A percentile compares a stretch with the other conserved stretches of the same genome.
These are phyloP conservation scores for Tachina fera DNA, from an alignment of 2,888 invertebrate species.

Conservation along the genomic window DNA sequence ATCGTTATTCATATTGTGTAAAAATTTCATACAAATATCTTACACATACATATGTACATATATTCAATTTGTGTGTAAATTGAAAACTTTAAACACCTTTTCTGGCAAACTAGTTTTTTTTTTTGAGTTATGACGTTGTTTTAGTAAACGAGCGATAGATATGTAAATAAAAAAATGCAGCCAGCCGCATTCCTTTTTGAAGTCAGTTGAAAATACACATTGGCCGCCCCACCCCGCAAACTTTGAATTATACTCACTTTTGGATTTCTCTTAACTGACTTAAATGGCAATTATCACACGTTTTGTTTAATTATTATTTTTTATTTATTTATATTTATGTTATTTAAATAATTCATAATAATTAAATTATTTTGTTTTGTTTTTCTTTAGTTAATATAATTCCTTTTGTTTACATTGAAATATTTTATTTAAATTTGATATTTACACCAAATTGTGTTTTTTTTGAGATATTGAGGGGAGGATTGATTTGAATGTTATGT, in stretches of 20 bases:
- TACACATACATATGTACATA: no score
- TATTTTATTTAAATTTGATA: conserved; percentile 63
- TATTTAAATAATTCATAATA: conserved; percentile 68
- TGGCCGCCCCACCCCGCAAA: no score
- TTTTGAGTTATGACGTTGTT: no score
- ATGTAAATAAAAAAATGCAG: no score
- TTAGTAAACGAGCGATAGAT: no score
- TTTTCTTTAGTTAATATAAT: conserved; percentile 56
- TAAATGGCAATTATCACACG: background rate
- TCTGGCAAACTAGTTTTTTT: no score
- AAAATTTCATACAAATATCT: no score
- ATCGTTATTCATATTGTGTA: no score
- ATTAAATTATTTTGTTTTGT: conserved; percentile 54
- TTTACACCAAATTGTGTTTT: conserved; percentile 52
- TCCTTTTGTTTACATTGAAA: conserved; percentile 68
- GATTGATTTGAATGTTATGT: conserved; percentile 56
- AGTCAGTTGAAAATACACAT: background rate
- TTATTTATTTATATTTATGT: conserved; percentile 51
- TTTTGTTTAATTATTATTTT: conserved; percentile 35
- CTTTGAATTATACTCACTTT: background rate
- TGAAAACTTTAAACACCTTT: no score
- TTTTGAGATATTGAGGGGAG: conserved; percentile 38
- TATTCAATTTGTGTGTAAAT: no score
- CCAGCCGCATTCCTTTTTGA: no score
- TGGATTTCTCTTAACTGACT: background rate